Evolutionary conservation across 2,113 vertebrate species (phyloP).

Genomic region (Cercopithecus mona): DNA sequence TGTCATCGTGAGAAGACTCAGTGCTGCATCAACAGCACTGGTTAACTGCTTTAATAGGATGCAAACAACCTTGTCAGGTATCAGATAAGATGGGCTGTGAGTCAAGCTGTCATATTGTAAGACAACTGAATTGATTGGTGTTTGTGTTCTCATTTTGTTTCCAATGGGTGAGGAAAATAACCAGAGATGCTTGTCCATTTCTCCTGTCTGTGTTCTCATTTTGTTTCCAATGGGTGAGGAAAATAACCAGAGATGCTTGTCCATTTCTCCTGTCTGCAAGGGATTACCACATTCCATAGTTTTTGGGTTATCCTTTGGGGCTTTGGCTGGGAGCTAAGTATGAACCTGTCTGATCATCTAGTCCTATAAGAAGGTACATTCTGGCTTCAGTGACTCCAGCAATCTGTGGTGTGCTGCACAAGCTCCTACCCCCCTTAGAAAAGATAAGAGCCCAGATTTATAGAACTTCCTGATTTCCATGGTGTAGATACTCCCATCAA

Average conservation of each 20-base stretch:
- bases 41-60: conserved; percentile 57
- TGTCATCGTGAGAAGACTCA: conserved; percentile 41
- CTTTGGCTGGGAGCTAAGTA: background rate
- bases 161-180: background rate
- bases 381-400: background rate
- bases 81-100: conserved; percentile 49
- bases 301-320: background rate
- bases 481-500: background rate
- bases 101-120: conserved; percentile 53
- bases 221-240: conserved; percentile 20
- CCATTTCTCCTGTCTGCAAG: background rate
- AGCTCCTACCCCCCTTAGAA: background rate
- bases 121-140: conserved; percentile 65
- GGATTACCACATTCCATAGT: background rate
- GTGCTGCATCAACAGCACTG: background rate
- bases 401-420: background rate
- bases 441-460: background rate
- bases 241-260: background rate
- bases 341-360: background rate
- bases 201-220: conserved; percentile 45
- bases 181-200: background rate
- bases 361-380: background rate
- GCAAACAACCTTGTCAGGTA: conserved; percentile 55
- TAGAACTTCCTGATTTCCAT: background rate
- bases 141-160: conserved; percentile 55